Percentiles rank a stretch among this genome's conserved stretches.
phyloP scores from a whole-genome alignment of 2,113 vertebrate genomes.

The Callospermophilus lateralis region DNA sequence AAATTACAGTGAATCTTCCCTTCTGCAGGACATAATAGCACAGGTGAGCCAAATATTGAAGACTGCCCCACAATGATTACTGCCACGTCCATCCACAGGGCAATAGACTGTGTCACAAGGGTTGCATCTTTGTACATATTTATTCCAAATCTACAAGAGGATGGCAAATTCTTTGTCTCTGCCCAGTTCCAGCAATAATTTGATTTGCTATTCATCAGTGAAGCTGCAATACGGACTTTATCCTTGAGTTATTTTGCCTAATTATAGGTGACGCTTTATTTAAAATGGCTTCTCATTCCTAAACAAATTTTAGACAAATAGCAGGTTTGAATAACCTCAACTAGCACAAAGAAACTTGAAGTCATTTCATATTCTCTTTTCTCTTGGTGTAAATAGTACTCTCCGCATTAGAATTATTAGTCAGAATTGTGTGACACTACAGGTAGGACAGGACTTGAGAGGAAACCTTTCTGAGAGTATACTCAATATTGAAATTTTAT shows the following conservation, averaged over 20 bases:
- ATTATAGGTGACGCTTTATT: background rate
- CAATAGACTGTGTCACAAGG: background rate
- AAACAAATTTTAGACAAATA: slow-evolving; percentile 14
- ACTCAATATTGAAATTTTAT: slow-evolving; percentile 24
- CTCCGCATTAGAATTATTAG: slow-evolving; percentile 18
- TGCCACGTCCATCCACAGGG: background rate
- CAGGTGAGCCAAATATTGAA: background rate
- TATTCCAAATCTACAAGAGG: background rate
- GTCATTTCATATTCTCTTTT: background rate
- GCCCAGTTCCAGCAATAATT: background rate
- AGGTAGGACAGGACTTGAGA: background rate
- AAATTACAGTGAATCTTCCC: background rate
- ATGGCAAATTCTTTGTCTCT: background rate
- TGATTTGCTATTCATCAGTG: background rate
- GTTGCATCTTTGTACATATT: background rate
- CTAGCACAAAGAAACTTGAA: background rate
- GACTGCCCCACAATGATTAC: background rate
- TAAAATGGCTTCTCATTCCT: slow-evolving; percentile 29
- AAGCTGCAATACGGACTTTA: background rate
- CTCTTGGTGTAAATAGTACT: slow-evolving; percentile 3
- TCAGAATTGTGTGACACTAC: slow-evolving; percentile 45
- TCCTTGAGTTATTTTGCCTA: slow-evolving; percentile 36
- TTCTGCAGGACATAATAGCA: background rate
- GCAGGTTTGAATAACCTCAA: background rate
- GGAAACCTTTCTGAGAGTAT: background rate